Percentiles rank a stretch among this genome's conserved stretches.
These are phyloP conservation scores for Alexandromys fortis DNA, from an alignment of 2,113 vertebrate genomes.

Conservation along the genomic window DNA sequence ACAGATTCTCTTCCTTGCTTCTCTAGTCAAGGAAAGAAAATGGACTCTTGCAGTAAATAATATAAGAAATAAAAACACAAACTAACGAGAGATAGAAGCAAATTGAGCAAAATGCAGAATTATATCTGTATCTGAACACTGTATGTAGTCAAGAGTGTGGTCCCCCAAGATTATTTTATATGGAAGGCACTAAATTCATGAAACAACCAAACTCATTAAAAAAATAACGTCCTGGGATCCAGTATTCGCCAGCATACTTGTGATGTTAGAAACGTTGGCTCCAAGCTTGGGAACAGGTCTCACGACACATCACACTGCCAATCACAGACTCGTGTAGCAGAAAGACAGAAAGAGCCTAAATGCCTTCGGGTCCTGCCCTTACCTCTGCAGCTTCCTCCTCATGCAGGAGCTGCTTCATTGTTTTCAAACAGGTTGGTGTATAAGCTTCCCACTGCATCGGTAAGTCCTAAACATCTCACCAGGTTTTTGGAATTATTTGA, in stretches of 20 bases:
- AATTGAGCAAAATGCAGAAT: background rate
- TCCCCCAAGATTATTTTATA: background rate
- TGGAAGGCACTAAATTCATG: background rate
- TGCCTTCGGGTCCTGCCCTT: background rate
- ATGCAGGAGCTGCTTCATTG: background rate
- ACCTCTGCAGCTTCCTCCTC: background rate
- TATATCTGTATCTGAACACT: background rate
- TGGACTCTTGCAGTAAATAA: background rate
- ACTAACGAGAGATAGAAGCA: background rate
- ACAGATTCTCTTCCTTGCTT: background rate
- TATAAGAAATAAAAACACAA: background rate
- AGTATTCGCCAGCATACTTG: background rate
- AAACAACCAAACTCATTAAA: background rate
- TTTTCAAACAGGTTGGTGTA: background rate
- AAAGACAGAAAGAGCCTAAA: background rate
- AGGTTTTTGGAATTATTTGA: slow-evolving; percentile 11
- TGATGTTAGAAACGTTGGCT: background rate
- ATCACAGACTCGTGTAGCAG: background rate
- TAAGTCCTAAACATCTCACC: background rate
- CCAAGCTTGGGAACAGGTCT: background rate
- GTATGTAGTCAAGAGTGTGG: background rate
- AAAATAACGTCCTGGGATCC: background rate
- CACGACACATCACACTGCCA: background rate
- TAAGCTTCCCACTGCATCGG: background rate
- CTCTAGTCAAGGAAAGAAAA: background rate